Evolutionary conservation across 2,797 vertebrate species (phyloP).

Genomic region (Amblyraja radiata): DNA sequence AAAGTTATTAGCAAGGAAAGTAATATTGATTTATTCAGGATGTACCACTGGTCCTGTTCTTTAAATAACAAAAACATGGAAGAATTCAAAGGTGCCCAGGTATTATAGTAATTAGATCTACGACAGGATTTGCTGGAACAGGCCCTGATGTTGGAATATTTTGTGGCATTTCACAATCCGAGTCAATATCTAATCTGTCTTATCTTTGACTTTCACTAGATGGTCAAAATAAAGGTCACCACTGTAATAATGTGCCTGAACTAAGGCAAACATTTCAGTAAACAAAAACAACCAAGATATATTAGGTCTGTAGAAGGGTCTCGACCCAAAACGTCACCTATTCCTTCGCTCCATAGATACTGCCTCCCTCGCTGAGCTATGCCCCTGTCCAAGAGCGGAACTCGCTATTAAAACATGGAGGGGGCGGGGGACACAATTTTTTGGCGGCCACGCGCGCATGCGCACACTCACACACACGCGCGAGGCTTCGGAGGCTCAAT

Average conservation of each 20-base stretch:
- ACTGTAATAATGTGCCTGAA: conserved; percentile 17
- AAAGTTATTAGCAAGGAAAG: not conserved
- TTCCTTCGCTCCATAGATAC: too few species aligned
- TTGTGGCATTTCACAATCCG: conserved; percentile 34
- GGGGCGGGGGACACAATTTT: too few species aligned
- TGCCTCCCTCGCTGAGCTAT: too few species aligned
- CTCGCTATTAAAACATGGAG: too few species aligned
- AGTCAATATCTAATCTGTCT: conserved; percentile 36
- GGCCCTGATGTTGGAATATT: not conserved
- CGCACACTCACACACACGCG: too few species aligned
- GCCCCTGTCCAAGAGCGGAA: too few species aligned
- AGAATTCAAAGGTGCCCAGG: conserved; percentile 18
- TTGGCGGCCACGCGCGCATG: too few species aligned
- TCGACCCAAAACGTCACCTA: too few species aligned
- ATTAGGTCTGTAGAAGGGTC: not conserved
- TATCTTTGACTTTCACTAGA: conserved; percentile 31
- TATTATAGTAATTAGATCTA: conserved; percentile 25
- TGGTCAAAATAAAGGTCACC: conserved; percentile 33
- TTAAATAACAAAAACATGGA: conserved; percentile 27
- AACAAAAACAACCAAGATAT: not conserved
- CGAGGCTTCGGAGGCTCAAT: too few species aligned
- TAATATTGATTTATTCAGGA: conserved; percentile 16
- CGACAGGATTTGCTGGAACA: conserved; percentile 30
- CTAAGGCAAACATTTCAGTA: not conserved
- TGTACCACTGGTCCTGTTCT: not conserved